Conservation (phyloP, 2,797 vertebrate genomes). For the Mallotus villosus region DNA sequence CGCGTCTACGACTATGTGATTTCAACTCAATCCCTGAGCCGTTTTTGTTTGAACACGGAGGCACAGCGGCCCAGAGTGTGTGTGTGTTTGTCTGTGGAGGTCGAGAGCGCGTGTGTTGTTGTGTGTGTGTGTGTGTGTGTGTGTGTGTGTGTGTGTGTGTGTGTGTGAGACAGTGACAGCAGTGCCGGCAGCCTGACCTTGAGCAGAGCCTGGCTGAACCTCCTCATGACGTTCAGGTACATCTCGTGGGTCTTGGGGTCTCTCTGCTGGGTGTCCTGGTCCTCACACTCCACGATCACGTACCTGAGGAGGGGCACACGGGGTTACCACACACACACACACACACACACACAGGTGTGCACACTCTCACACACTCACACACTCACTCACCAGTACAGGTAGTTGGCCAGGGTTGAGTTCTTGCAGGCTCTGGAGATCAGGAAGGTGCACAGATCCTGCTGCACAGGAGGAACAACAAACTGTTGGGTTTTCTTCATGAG, state of each 20-base stretch:
- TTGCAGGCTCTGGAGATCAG: constrained; percentile 97
- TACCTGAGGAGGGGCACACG: constrained; percentile 78
- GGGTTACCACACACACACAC: background rate
- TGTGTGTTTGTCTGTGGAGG: background rate
- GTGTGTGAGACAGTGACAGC: background rate
- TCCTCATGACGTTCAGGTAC: constrained; percentile 97
- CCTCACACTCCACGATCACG: constrained; percentile 97
- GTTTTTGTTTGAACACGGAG: too few relatives aligned
- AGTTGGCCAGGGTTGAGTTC: constrained; percentile 96
- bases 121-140: background rate
- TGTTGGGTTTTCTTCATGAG: background rate
- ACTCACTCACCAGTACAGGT: constrained; percentile 91
- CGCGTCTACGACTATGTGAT: too few relatives aligned
- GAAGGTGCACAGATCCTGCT: constrained; percentile 98
- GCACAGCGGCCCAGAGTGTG: too few relatives aligned
- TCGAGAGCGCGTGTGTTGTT: background rate
- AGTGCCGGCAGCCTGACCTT: constrained; percentile 76
- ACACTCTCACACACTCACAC: background rate
- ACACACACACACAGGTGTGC: background rate
- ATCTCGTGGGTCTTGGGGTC: constrained; percentile 97
- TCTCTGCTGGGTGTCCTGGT: constrained; percentile 96
- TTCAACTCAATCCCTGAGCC: too few relatives aligned
- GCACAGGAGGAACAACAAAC: constrained; percentile 16
- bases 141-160: constrained; percentile 3
- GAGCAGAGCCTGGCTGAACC: constrained; percentile 95